Evolutionary conservation across 2,113 vertebrate genomes (phyloP), one percentile per base, ranked within the genome.

Genomic region (Odontesthes bonariensis): DNA sequence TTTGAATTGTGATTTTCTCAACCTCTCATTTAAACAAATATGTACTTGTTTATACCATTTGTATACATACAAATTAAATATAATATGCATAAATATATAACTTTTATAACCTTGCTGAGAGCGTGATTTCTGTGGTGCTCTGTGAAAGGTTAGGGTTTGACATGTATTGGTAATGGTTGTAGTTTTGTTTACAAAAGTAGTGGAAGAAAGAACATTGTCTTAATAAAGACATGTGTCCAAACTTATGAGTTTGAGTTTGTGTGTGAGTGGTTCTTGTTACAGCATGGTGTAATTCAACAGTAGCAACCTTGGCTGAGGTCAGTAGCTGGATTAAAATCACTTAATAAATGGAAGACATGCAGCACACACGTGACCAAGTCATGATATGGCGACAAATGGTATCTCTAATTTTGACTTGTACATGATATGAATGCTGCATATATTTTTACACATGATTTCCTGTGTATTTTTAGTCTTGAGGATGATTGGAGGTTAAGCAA

Each of bases 391-490:
- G 33, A 77, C 79, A 77, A 58, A 77, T 62, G 63, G 10, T 6
- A 42, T 27, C 62, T 81, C 77, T 69, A 65, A 59, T 69, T 61
- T 10, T 58, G 42, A 77, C 17, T 64, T 68, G 56, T 44, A 59
- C 32, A 42, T 35, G 19, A 58, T 55, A 65, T 55, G 17, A 32
- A 83, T 59, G 35, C 32, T 20, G 14, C 22, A 56, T 64, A 6
- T 86, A 78, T 83, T 80, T 79, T 85, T 85, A 53, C 19, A 59
- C 65, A 35, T 57, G 42, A 81, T 68, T 67, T 75, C 32, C 19
- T 0, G 8, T 46, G n/a, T 91, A 88, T 86, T 86, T 70, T 84
- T 89, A 86, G 84, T 59, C 44, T n/a, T 6, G 10, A 33, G 73
- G 77, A 1, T 81, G 60, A 82, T 81, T 77, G 27, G 51, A 75